A percentile compares a stretch with the other conserved stretches of the same genome.
These are phyloP conservation scores for Cyclura pinguis DNA, from an alignment of 2,797 vertebrate genomes.

Conservation along the genomic window DNA sequence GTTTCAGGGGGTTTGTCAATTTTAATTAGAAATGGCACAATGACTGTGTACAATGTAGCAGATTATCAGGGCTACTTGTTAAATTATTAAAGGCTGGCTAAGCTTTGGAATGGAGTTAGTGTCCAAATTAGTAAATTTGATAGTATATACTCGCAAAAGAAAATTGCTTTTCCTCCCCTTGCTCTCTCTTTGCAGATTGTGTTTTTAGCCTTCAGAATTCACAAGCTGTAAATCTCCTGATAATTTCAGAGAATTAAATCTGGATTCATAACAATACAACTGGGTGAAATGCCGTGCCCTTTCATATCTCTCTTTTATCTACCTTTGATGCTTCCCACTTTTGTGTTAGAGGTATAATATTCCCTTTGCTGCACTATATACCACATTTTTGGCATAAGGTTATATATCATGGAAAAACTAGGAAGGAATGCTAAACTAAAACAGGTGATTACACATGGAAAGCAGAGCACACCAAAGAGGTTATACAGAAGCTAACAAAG, in stretches of 20 bases:
- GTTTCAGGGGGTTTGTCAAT: constrained; percentile 67
- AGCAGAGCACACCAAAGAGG: not conserved
- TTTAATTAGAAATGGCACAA: constrained; percentile 73
- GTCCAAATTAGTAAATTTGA: constrained; percentile 67
- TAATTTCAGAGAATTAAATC: constrained; percentile 51
- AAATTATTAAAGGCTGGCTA: constrained; percentile 72
- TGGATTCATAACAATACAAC: constrained; percentile 41
- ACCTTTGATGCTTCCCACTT: constrained; percentile 55
- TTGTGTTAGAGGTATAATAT: constrained; percentile 43
- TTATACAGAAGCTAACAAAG: not conserved
- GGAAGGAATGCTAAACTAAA: constrained; percentile 29
- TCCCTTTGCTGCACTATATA: constrained; percentile 13
- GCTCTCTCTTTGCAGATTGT: constrained; percentile 37
- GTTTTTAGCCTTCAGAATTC: constrained; percentile 28
- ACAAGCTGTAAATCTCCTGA: constrained; percentile 36
- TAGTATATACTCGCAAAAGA: constrained; percentile 62
- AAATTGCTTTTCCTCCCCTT: constrained; percentile 59
- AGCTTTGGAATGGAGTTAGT: constrained; percentile 62
- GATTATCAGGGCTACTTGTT: constrained; percentile 69
- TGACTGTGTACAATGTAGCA: constrained; percentile 62
- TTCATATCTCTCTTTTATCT: constrained; percentile 41
- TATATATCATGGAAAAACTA: constrained; percentile 34
- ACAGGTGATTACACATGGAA: not conserved
- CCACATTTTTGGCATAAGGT: constrained; percentile 31
- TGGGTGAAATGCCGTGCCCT: constrained; percentile 44